These are phyloP conservation scores for Pelmatolapia mariae DNA, from an alignment of 2,113 vertebrate species.

Conservation along the genomic window DNA sequence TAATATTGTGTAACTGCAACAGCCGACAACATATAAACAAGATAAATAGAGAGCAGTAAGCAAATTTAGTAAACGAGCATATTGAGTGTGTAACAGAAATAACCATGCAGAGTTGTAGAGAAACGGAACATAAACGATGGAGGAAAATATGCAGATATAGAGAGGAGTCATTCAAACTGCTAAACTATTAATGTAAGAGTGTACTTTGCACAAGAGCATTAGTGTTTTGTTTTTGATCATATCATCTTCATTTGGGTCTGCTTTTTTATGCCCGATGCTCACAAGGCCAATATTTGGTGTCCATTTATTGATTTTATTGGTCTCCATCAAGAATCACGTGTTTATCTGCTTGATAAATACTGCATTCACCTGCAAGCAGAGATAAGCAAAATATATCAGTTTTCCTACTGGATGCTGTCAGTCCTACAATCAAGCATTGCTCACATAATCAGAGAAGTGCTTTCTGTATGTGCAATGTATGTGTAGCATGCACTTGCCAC, in stretches of 20 bases:
- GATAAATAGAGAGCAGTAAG: background rate
- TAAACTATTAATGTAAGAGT: background rate
- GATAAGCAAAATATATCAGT: background rate
- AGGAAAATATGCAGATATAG: background rate
- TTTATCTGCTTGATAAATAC: background rate
- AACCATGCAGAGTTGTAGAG: background rate
- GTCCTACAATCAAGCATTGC: background rate
- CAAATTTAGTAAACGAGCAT: background rate
- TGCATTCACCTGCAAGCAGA: background rate
- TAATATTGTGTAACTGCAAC: background rate
- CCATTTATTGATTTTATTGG: background rate
- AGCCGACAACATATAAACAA: background rate
- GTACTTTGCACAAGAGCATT: background rate
- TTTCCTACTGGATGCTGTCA: background rate
- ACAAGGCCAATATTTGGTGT: background rate
- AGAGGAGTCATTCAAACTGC: background rate
- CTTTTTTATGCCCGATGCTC: background rate
- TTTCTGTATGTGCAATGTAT: background rate
- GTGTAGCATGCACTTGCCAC: background rate
- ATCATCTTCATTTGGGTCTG: background rate
- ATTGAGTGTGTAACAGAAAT: background rate
- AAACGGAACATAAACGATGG: background rate
- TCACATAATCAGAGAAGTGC: background rate
- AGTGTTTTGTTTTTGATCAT: background rate
- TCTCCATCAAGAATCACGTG: background rate